phyloP scores from a whole-genome alignment of 1,140 invertebrate genomes.

The Aricia agestis region DNA sequence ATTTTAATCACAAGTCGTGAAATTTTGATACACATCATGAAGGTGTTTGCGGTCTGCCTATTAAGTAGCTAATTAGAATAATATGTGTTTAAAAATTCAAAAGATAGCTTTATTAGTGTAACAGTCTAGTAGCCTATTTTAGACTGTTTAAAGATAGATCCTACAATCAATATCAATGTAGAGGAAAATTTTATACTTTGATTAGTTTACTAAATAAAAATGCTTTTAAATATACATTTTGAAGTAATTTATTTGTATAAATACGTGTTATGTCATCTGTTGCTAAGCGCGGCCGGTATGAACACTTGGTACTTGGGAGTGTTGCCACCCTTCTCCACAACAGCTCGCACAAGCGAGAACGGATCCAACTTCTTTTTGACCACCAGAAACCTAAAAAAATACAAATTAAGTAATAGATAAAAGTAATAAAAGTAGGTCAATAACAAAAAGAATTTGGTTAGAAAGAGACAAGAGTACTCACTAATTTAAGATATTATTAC shows the following conservation, averaged over 20 bases:
- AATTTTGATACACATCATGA: constrained; percentile 3
- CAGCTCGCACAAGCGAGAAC: constrained; percentile 48
- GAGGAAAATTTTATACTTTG: no score
- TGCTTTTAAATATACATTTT: no score
- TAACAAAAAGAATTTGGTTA: no score
- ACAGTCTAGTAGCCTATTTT: no score
- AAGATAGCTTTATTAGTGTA: no score
- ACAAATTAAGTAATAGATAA: constrained; percentile 3
- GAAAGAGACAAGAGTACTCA: no score
- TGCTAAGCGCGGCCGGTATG: constrained; percentile 38
- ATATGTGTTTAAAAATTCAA: background rate
- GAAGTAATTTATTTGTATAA: no score
- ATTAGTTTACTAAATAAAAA: background rate
- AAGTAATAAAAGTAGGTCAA: background rate
- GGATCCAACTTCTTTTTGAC: constrained; percentile 64
- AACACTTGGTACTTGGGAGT: constrained; percentile 65
- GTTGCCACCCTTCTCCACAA: constrained; percentile 54
- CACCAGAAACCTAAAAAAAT: constrained; percentile 60
- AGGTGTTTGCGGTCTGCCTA: background rate
- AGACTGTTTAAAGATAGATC: no score
- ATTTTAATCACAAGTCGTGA: background rate
- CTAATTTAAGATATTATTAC: no score
- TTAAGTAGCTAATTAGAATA: background rate
- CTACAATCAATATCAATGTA: no score
- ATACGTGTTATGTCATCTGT: constrained; percentile 12